Evolutionary conservation across 2,113 vertebrate species (phyloP), one percentile per base, ranked within the genome.

Genomic region (Patagioenas fasciata): DNA sequence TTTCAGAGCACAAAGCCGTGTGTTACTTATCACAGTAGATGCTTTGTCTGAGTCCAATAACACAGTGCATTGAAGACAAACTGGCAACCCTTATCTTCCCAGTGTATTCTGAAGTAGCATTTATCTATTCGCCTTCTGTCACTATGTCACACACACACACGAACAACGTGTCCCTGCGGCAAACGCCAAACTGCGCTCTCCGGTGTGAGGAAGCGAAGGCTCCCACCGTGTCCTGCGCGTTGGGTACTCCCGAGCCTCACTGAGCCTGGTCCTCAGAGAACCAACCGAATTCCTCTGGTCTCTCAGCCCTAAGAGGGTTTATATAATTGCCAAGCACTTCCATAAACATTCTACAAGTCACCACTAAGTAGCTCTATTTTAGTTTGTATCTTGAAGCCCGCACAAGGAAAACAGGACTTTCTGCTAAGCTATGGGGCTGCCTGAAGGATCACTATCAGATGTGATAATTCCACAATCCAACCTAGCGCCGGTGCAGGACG

Each of bases 1-100:
- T 91, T 94, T 91, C 81, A 95, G 67, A 83, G 81, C 36, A 57
- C 80, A 61, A 50, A 96, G 91, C 40, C 48, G 65, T 57, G 53
- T 53, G 71, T 66, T 89, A 95, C 78, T 94, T 95, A 95, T 91
- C 95, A 95, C 86, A 95, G 94, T 61, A 36, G 86, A 67, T 44
- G 91, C 91, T 95, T 95, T 95, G 95, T 95, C 84, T 82, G 44
- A 77, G 60, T 44, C 91, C 66, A 95, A 5, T 82, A 83, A 66
- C 84, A 60, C 71, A 80, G 89, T 4, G 38, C 71, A 85, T 1
- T 94, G 93, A 88, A 94, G 89, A 61, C 93, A 88, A 93, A 91
- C 89, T 70, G 89, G 91, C 73, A 95, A 34, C 67, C 74, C 93
- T 91, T 91, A 95, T 88, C 93, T 89, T 89, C 74, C 57, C 74